Evolutionary conservation across 2,888 invertebrate genomes (phyloP).

Genomic region (Lordiphosa andalusiaca): DNA sequence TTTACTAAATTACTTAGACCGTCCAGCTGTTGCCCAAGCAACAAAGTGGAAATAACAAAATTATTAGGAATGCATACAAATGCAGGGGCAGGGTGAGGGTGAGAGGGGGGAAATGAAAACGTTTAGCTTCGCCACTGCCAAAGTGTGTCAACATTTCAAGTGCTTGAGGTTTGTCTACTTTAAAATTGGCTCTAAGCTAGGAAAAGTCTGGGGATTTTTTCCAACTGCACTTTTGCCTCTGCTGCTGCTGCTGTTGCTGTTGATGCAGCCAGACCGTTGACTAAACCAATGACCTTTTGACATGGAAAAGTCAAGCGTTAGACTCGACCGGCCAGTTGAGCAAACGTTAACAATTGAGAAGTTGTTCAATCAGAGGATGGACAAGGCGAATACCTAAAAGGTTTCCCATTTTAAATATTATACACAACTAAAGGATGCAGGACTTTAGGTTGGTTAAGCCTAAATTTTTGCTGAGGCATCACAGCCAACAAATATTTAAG

Average conservation of each 20-base stretch:
- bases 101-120: background rate
- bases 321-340: conserved; percentile 35
- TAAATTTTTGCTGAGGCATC: too few species aligned
- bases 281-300: conserved; percentile 66
- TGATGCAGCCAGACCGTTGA: conserved; percentile 30
- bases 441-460: too few species aligned
- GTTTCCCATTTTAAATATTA: too few species aligned
- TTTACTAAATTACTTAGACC: conserved; percentile 65
- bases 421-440: too few species aligned
- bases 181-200: conserved; percentile 38
- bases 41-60: conserved; percentile 38
- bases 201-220: too few species aligned
- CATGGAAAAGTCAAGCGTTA: conserved; percentile 39
- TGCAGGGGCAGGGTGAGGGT: conserved; percentile 4
- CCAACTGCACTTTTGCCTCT: background rate
- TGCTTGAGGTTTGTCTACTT: conserved; percentile 49
- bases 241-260: background rate
- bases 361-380: too few species aligned
- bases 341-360: conserved; percentile 19
- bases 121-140: background rate
- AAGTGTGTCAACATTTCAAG: conserved; percentile 41
- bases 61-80: conserved; percentile 53
- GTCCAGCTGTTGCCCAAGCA: conserved; percentile 53
- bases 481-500: too few species aligned
- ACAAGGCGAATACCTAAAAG: too few species aligned